Percentiles rank a stretch among this genome's conserved stretches.
phyloP scores from a whole-genome alignment of 2,888 invertebrate species.

The Melikaiella ostensackeni region DNA sequence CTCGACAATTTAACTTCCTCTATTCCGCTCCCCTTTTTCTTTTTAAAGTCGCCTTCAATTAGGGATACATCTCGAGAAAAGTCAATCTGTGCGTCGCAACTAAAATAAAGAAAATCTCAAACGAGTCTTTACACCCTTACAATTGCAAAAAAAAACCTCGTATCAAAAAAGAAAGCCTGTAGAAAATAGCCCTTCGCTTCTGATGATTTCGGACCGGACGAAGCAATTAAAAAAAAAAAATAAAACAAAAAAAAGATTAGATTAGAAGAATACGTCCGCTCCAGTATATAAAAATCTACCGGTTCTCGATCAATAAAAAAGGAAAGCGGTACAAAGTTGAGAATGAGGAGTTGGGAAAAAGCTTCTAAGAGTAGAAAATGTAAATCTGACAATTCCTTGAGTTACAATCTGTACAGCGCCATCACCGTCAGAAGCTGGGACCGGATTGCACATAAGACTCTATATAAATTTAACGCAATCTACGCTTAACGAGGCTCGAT shows the following conservation, averaged over 20 bases:
- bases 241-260: not conserved
- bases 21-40: not conserved
- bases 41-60: slow-evolving; percentile 5
- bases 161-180: not conserved
- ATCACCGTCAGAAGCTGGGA: slow-evolving; percentile 31
- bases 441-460: slow-evolving; percentile 38
- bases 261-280: not conserved
- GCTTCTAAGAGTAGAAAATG: slow-evolving; percentile 21
- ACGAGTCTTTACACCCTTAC: slow-evolving; percentile 11
- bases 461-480: slow-evolving; percentile 21
- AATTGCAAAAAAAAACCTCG: not conserved
- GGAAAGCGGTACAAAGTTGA: not conserved
- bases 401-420: slow-evolving; percentile 30
- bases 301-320: not conserved
- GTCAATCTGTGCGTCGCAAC: slow-evolving; percentile 35
- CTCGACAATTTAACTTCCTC: slow-evolving; percentile 7
- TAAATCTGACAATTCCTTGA: slow-evolving; percentile 33
- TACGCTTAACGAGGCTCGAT: slow-evolving; percentile 28
- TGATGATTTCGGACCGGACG: slow-evolving; percentile 3
- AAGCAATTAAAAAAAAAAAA: not conserved
- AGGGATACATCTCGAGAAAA: slow-evolving; percentile 31
- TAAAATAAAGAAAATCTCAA: not conserved
- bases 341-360: not conserved
- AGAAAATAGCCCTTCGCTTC: slow-evolving; percentile 27
- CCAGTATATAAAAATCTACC: slow-evolving; percentile 35